These are phyloP conservation scores for Lissocephala sabroskyi DNA, from an alignment of 2,888 invertebrate species.

Conservation along the genomic window DNA sequence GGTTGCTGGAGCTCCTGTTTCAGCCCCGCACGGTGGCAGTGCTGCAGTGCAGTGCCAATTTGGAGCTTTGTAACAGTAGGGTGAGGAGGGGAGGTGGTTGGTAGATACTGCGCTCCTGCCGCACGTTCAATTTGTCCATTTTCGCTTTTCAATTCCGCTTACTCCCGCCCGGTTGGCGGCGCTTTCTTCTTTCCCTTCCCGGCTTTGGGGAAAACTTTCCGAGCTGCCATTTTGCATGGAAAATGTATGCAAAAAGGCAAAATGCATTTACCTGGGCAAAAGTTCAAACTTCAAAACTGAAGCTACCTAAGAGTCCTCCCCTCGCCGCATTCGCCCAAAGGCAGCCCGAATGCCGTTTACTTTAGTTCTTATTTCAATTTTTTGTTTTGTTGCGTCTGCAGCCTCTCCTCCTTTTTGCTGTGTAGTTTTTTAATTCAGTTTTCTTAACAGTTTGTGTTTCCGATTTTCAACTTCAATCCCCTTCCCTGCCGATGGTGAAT, in stretches of 20 bases:
- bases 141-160: conserved; percentile 55
- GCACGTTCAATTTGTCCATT: conserved; percentile 53
- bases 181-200: neutral
- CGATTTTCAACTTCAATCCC: conserved; percentile 58
- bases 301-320: neutral
- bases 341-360: conserved; percentile 27
- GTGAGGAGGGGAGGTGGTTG: neutral
- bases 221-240: conserved; percentile 34
- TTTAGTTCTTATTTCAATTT: conserved; percentile 52
- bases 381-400: conserved; percentile 8
- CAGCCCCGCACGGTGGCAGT: too few species aligned
- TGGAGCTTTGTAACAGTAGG: too few species aligned
- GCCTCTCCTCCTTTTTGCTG: neutral
- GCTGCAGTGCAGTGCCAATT: too few species aligned
- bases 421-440: conserved; percentile 12
- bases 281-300: conserved; percentile 16
- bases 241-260: conserved; percentile 54
- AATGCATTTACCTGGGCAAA: conserved; percentile 52
- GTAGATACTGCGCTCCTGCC: too few species aligned
- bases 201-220: conserved; percentile 34
- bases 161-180: neutral
- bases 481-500: too few species aligned
- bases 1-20: too few species aligned
- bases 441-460: conserved; percentile 47
- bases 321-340: neutral